Conservation (phyloP, 2,888 invertebrate genomes). For the Acanthococcus lagerstroemiae region DNA sequence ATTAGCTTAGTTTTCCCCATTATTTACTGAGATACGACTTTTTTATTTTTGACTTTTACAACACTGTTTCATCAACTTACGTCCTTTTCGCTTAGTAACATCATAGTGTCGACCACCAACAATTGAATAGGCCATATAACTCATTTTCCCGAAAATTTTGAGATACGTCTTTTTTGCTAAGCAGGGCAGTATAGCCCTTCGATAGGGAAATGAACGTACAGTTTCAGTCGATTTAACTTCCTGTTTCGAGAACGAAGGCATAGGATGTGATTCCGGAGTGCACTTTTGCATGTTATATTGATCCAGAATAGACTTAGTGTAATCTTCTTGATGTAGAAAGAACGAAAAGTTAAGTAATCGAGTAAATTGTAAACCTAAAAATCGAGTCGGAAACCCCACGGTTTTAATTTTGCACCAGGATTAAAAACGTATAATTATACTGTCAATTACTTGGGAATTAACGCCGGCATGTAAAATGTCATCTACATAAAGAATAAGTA, state of each 20-base stretch:
- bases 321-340: not conserved
- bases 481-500: not conserved
- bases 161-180: too few species aligned
- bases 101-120: too few species aligned
- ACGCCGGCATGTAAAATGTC: not conserved
- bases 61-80: too few species aligned
- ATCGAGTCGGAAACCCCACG: not conserved
- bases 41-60: too few species aligned
- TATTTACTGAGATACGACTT: too few species aligned
- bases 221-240: not conserved
- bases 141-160: too few species aligned
- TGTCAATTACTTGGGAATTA: not conserved
- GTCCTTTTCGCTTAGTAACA: too few species aligned
- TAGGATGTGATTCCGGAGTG: not conserved
- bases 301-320: not conserved
- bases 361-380: not conserved
- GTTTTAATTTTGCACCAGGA: not conserved
- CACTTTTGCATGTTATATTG: not conserved
- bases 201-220: constrained; percentile 36
- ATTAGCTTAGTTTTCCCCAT: too few species aligned
- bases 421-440: not conserved
- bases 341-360: not conserved
- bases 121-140: too few species aligned
- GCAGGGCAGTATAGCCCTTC: not conserved
- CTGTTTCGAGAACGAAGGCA: not conserved